phyloP scores from a whole-genome alignment of 35 echinoderm and acorn worm species.

The Hemicentrotus pulcherrimus region DNA sequence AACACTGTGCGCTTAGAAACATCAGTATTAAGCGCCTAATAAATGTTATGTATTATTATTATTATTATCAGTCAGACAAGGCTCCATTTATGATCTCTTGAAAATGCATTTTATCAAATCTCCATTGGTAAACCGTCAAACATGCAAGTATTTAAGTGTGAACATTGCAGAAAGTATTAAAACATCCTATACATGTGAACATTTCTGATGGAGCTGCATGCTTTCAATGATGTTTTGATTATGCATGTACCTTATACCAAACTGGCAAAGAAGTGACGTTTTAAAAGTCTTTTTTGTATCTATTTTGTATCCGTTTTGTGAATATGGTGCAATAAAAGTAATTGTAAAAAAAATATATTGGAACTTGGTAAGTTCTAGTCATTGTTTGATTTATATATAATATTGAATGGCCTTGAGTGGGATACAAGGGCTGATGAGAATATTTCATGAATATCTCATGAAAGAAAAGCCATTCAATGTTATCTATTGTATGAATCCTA shows the following conservation, averaged over 20 bases:
- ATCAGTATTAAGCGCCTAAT: too few species aligned
- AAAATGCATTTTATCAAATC: not conserved
- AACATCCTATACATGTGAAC: not conserved
- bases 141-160: not conserved
- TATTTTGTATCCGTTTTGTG: conserved; percentile 2
- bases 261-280: not conserved
- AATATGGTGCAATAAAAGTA: not conserved
- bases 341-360: not conserved
- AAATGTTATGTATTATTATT: too few species aligned
- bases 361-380: not conserved
- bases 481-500: too few species aligned
- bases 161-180: not conserved
- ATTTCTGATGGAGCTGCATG: not conserved
- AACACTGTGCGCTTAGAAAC: too few species aligned
- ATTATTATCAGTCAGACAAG: not conserved
- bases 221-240: not conserved
- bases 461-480: too few species aligned
- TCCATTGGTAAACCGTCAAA: too few species aligned
- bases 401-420: not conserved
- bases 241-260: not conserved
- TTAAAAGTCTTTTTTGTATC: not conserved
- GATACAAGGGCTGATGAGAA: too few species aligned
- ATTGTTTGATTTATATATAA: not conserved
- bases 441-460: too few species aligned
- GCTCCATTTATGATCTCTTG: not conserved